A percentile compares a stretch with the other conserved stretches of the same genome.
Conservation (phyloP, 2,888 invertebrate genomes). For the Tenodera sinensis region DNA sequence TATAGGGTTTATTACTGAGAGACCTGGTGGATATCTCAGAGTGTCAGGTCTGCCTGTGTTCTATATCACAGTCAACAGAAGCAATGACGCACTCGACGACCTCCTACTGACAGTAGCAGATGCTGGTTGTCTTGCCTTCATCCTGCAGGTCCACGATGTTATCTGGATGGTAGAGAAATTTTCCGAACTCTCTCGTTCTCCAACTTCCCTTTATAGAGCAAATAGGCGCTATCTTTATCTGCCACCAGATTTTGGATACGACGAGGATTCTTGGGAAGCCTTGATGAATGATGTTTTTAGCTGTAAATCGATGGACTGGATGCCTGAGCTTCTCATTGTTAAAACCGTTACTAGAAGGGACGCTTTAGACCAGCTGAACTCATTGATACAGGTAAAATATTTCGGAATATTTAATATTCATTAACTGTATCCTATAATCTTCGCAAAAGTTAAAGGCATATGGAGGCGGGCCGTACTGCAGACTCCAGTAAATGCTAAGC, state of each 20-base stretch:
- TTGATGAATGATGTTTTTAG: conserved; percentile 31
- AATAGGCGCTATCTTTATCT: conserved; percentile 49
- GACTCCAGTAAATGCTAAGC: too few relatives aligned
- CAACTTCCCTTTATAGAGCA: conserved; percentile 46
- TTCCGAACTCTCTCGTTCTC: conserved; percentile 42
- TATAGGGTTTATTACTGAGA: too few relatives aligned
- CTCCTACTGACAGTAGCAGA: conserved; percentile 36
- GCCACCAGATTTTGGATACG: conserved; percentile 39
- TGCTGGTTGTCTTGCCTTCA: conserved; percentile 51
- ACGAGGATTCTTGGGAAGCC: conserved; percentile 43
- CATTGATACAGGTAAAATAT: conserved; percentile 21
- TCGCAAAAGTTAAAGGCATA: background rate
- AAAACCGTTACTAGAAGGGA: background rate
- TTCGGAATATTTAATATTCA: background rate
- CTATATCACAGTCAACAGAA: too few relatives aligned
- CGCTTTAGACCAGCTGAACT: conserved; percentile 42
- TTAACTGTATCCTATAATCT: background rate
- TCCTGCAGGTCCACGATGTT: conserved; percentile 46
- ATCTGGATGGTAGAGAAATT: conserved; percentile 44
- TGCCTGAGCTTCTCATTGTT: conserved; percentile 16
- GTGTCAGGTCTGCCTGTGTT: too few relatives aligned
- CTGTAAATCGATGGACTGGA: conserved; percentile 12
- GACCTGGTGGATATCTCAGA: too few relatives aligned
- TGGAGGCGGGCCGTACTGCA: too few relatives aligned
- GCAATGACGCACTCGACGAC: background rate